Evolutionary conservation across 2,113 vertebrate species (phyloP).

Genomic region (Sisor rabdophorus): DNA sequence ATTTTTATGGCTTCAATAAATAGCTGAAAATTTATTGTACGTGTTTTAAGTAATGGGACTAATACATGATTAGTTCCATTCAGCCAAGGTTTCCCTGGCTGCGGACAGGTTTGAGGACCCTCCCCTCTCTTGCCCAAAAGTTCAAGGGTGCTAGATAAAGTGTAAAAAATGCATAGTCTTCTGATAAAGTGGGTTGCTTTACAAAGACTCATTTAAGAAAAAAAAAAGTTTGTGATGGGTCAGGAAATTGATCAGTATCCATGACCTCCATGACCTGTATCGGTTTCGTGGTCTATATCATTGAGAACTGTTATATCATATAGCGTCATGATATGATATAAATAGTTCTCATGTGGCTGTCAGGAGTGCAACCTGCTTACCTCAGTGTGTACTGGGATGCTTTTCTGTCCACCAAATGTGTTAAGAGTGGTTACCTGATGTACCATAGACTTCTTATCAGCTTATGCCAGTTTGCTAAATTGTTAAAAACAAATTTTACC

Average conservation of each 20-base stretch:
- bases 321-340: background rate
- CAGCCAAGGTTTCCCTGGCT: background rate
- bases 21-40: background rate
- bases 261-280: too few species aligned
- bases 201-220: too few species aligned
- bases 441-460: background rate
- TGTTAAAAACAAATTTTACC: background rate
- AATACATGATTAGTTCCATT: background rate
- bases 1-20: background rate
- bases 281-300: too few species aligned
- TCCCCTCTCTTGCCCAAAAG: background rate
- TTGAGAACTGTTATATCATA: too few species aligned
- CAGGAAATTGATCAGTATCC: background rate
- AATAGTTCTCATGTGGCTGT: background rate
- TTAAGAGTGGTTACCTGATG: background rate
- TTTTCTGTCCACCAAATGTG: background rate
- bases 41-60: background rate
- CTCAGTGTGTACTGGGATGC: background rate
- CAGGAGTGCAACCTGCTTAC: background rate
- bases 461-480: background rate
- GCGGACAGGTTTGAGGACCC: background rate
- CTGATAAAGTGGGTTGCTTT: too few species aligned
- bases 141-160: background rate
- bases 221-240: background rate
- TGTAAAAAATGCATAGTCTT: background rate